A percentile compares a stretch with the other conserved stretches of the same genome.
These are phyloP conservation scores for Drosophila tani DNA, from an alignment of 1,140 invertebrate species.

Conservation along the genomic window DNA sequence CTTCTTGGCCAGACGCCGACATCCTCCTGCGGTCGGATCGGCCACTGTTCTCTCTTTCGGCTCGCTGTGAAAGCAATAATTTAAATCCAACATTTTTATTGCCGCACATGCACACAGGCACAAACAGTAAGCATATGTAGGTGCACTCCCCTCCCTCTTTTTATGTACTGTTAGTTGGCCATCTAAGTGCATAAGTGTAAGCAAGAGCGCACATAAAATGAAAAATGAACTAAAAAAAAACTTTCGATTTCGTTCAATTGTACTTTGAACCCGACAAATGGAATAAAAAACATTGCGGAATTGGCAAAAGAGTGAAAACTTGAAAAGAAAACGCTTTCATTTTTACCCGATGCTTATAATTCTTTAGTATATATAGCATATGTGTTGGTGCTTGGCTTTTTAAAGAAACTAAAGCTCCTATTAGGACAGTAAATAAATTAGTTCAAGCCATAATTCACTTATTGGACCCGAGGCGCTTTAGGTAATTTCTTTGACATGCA, in stretches of 20 bases:
- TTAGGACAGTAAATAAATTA: background rate
- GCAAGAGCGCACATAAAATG: slow-evolving; percentile 32
- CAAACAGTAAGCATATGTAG: slow-evolving; percentile 48
- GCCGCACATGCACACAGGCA: slow-evolving; percentile 68
- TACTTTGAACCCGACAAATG: slow-evolving; percentile 76
- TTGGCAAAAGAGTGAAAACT: slow-evolving; percentile 67
- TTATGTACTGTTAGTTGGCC: slow-evolving; percentile 55
- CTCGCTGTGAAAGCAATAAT: slow-evolving; percentile 77
- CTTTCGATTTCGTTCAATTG: slow-evolving; percentile 81
- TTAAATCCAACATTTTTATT: slow-evolving; percentile 83
- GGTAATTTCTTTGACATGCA: slow-evolving; percentile 1
- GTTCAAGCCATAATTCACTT: slow-evolving; percentile 4
- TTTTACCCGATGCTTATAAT: slow-evolving; percentile 35
- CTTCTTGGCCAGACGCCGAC: slow-evolving; percentile 38
- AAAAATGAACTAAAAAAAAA: slow-evolving; percentile 57
- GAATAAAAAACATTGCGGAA: slow-evolving; percentile 73
- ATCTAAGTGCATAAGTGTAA: slow-evolving; percentile 47
- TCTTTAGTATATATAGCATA: slow-evolving; percentile 17
- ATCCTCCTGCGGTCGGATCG: slow-evolving; percentile 69
- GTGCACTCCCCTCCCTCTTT: slow-evolving; percentile 6
- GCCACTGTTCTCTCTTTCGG: slow-evolving; percentile 61
- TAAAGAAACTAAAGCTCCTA: slow-evolving; percentile 3
- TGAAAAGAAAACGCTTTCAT: slow-evolving; percentile 50
- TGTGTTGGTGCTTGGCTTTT: slow-evolving; percentile 4
- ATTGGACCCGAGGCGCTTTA: background rate